Conservation (phyloP, 2,797 vertebrate genomes). For the Eutrigla gurnardus region DNA sequence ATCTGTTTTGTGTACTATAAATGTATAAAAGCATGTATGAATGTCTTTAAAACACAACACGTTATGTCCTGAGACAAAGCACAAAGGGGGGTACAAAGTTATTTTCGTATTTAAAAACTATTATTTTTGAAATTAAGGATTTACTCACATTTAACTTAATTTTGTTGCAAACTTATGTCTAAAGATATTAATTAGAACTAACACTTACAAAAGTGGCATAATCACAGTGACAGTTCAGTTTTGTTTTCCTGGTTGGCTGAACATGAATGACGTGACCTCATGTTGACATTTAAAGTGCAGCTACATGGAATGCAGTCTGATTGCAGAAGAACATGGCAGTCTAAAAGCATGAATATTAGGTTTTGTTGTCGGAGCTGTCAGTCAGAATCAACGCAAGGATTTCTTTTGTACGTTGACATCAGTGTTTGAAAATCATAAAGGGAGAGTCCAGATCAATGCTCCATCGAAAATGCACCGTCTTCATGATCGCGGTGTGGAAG, state of each 20-base stretch:
- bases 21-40: conserved; percentile 17
- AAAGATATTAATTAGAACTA: no score
- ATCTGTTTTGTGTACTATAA: conserved; percentile 5
- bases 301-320: conserved; percentile 7
- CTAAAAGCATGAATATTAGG: neutral
- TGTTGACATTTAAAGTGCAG: conserved; percentile 42
- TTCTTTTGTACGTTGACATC: neutral
- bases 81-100: neutral
- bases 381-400: neutral
- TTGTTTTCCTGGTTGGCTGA: conserved; percentile 28
- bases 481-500: conserved; percentile 21
- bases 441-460: conserved; percentile 10
- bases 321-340: neutral
- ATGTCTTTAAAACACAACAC: neutral
- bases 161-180: neutral
- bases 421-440: neutral
- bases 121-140: neutral
- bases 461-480: conserved; percentile 5
- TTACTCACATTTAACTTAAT: neutral
- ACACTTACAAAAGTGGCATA: neutral
- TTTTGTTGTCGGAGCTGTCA: conserved; percentile 1
- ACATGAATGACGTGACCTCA: conserved; percentile 29
- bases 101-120: neutral
- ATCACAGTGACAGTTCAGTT: conserved; percentile 9
- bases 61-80: neutral